Conservation (phyloP, 1,140 invertebrate genomes). For the Lineus longissimus region DNA sequence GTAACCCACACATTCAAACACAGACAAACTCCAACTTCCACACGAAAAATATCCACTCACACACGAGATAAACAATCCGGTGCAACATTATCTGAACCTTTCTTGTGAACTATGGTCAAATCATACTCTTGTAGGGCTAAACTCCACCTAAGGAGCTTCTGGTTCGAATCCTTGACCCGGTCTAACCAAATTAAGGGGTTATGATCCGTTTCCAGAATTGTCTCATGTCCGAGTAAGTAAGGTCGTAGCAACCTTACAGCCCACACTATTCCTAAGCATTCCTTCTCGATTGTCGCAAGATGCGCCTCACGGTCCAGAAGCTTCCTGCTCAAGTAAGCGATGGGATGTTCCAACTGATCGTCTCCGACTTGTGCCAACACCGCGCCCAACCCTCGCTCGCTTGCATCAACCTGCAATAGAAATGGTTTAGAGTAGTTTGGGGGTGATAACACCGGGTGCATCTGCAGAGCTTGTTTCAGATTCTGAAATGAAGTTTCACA, state of each 20-base stretch:
- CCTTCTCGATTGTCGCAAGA: background rate
- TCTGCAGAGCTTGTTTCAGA: constrained; percentile 32
- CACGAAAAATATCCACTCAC: too few relatives aligned
- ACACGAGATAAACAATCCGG: too few relatives aligned
- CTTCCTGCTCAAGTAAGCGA: constrained; percentile 18
- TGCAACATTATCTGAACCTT: background rate
- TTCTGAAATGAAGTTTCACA: constrained; percentile 37
- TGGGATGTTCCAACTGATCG: constrained; percentile 18
- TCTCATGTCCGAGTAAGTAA: background rate
- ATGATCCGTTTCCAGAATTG: too few relatives aligned
- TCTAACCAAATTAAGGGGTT: too few relatives aligned
- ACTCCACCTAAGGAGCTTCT: constrained; percentile 5
- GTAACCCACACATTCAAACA: too few relatives aligned
- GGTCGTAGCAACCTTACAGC: background rate
- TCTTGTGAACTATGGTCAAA: background rate
- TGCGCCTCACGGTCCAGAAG: constrained; percentile 9
- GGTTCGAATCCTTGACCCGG: background rate
- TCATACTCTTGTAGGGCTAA: background rate
- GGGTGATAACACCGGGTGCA: constrained; percentile 27
- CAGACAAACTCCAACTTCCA: too few relatives aligned
- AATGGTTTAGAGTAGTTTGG: constrained; percentile 43
- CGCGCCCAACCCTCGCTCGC: too few relatives aligned
- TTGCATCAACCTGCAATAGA: constrained; percentile 19
- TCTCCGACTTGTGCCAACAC: constrained; percentile 17
- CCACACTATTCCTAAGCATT: too few relatives aligned